phyloP scores from a whole-genome alignment of 1,140 invertebrate species.

The Notospermus geniculatus region DNA sequence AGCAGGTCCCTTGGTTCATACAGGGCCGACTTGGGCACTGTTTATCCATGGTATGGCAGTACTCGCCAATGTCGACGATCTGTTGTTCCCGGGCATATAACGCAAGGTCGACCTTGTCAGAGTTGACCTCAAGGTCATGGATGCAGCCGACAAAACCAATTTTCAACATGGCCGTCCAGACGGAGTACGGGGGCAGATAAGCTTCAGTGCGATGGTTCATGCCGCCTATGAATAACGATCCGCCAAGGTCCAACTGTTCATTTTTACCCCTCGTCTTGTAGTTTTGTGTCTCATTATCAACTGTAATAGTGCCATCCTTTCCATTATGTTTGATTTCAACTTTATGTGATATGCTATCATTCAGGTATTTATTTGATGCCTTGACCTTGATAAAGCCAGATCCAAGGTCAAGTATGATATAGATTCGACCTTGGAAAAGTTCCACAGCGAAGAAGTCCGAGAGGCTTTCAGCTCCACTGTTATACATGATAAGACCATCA shows the following conservation, averaged over 20 bases:
- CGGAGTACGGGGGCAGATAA: constrained; percentile 73
- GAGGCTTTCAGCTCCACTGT: constrained; percentile 62
- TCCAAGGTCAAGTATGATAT: constrained; percentile 86
- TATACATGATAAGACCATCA: constrained; percentile 90
- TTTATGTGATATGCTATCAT: constrained; percentile 90
- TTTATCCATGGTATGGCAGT: constrained; percentile 62
- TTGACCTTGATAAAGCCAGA: constrained; percentile 79
- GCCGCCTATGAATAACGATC: constrained; percentile 81
- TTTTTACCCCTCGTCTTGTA: constrained; percentile 70
- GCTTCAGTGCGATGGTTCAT: constrained; percentile 23
- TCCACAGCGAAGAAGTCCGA: constrained; percentile 91
- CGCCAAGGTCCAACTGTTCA: constrained; percentile 80
- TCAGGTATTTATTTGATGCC: constrained; percentile 60
- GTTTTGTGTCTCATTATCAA: constrained; percentile 84
- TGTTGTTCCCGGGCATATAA: constrained; percentile 85
- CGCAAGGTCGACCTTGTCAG: constrained; percentile 87
- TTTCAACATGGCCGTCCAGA: constrained; percentile 87
- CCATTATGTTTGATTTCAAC: constrained; percentile 76
- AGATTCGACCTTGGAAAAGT: constrained; percentile 87
- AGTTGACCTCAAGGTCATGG: constrained; percentile 87
- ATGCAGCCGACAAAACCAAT: constrained; percentile 95
- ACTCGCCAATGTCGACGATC: constrained; percentile 59
- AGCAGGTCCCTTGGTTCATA: constrained; percentile 83
- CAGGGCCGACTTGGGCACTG: constrained; percentile 90
- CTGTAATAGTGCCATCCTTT: constrained; percentile 79